Evolutionary conservation across 2,797 vertebrate genomes (phyloP), one percentile per base, ranked within the genome.

Genomic region (Lepidocolaptes lacrymiger): DNA sequence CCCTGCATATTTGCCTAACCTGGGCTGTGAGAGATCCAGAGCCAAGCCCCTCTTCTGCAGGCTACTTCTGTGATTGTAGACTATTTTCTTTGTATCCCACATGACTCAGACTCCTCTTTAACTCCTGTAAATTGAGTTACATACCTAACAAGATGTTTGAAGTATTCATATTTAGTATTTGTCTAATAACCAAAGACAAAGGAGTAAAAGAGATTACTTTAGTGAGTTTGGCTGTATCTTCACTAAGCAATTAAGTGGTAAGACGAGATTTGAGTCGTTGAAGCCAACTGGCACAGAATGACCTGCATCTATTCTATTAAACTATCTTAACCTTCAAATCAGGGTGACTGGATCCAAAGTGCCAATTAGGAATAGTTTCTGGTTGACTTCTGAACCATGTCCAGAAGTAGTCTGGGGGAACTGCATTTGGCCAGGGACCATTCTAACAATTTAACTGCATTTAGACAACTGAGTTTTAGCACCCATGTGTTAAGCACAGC

Each of bases 211-310:
- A 56, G 30, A 68, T 71, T 44, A 34, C 43, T 91, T 89, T 62
- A 54, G 43, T 78, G 71, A 39, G 16, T 28, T 94, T 93, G 85
- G 79, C 73, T 84, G 20, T 22, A 34, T 81, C 62, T 86, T 90
- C 67, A 63, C 32, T 41, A 84, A 21, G 8, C 90, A 84, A 97
- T 94, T 95, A 93, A 95, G 84, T 79, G 55, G 36, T 39, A 52
- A 88, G 63, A 81, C 80, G 72, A 72, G 36, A 66, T 39, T 51
- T 1, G 2, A 48, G 26, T 36, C 55, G 43, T 58, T 73, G 74
- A 90, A 93, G 93, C 90, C 96, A 95, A 52, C 77, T 95, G 95
- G 90, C 96, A 88, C 19, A 64, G 58, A 81, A 69, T 55, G 39
- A 81, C 39, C 66, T 73, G 62, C 66, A 69, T 93, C 83, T 90